A percentile compares a stretch with the other conserved stretches of the same genome.
These are phyloP conservation scores for Phoenicopterus ruber DNA, from an alignment of 2,113 vertebrate genomes.

Conservation along the genomic window DNA sequence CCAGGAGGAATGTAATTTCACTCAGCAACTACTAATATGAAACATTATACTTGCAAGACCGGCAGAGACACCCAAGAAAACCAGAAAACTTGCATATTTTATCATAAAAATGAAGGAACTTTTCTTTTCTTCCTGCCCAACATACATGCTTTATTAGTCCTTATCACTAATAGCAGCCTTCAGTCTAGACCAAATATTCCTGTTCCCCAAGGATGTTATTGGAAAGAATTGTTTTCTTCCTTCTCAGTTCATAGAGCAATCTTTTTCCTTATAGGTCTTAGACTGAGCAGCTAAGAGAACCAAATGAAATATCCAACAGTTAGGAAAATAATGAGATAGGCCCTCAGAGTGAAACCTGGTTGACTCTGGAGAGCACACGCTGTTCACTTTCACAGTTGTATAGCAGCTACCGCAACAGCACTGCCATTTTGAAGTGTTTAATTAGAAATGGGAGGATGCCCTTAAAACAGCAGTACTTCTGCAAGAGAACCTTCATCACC, in stretches of 20 bases:
- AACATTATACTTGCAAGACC: background rate
- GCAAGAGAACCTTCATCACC: background rate
- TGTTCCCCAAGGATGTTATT: background rate
- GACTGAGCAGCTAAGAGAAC: conserved; percentile 1
- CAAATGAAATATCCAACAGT: conserved; percentile 28
- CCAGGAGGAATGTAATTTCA: background rate
- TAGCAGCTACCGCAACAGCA: background rate
- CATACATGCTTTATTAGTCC: background rate
- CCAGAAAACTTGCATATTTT: background rate
- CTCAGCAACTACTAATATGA: background rate
- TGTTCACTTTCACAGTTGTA: background rate
- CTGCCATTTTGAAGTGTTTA: background rate
- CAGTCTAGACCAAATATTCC: background rate
- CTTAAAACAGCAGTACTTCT: background rate
- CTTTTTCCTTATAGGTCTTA: background rate
- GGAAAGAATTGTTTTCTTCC: background rate
- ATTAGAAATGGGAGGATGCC: background rate
- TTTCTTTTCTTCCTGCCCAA: background rate
- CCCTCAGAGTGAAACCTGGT: background rate
- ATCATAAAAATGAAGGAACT: background rate
- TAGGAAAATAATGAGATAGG: conserved; percentile 10
- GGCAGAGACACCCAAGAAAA: background rate
- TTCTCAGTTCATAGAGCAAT: conserved; percentile 11
- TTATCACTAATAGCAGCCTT: background rate
- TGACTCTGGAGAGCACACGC: background rate